phyloP scores from a whole-genome alignment of 2,797 vertebrate species.

The Gobionotothen gibberifrons region DNA sequence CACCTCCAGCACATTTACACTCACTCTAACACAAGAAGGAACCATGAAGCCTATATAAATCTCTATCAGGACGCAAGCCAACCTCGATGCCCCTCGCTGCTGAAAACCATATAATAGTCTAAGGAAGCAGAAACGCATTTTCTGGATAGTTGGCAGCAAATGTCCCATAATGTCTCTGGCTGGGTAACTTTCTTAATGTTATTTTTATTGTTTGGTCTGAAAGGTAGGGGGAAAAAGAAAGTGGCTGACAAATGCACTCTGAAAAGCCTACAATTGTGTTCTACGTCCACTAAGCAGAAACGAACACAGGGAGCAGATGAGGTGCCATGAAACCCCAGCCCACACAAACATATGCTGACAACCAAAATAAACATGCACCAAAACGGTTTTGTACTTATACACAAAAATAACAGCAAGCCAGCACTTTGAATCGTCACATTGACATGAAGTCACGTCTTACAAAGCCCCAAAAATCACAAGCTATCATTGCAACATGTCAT shows the following conservation, averaged over 20 bases:
- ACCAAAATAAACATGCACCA: constrained; percentile 71
- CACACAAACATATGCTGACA: constrained; percentile 65
- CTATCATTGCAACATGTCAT: constrained; percentile 56
- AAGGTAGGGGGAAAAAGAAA: constrained; percentile 35
- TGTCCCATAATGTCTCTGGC: constrained; percentile 78
- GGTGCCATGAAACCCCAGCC: constrained; percentile 49
- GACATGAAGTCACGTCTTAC: constrained; percentile 32
- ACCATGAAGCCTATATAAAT: constrained; percentile 80
- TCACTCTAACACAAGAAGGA: constrained; percentile 52
- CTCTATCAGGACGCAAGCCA: constrained; percentile 82
- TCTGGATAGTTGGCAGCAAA: constrained; percentile 85
- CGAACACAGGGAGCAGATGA: constrained; percentile 44
- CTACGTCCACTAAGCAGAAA: constrained; percentile 38
- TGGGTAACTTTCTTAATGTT: constrained; percentile 79
- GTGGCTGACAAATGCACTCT: constrained; percentile 41
- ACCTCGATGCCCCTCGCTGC: constrained; percentile 76
- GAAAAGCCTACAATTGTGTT: constrained; percentile 34
- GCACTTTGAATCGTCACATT: constrained; percentile 31
- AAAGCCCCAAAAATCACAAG: constrained; percentile 48
- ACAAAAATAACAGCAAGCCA: constrained; percentile 66
- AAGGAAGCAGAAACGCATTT: constrained; percentile 84
- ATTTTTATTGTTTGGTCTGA: constrained; percentile 72
- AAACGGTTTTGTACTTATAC: constrained; percentile 47
- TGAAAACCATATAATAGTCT: constrained; percentile 81
- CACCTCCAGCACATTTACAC: constrained; percentile 28